Evolutionary conservation across 2,113 vertebrate genomes (phyloP), one percentile per base, ranked within the genome.

Genomic region (Cyprinus carpio): DNA sequence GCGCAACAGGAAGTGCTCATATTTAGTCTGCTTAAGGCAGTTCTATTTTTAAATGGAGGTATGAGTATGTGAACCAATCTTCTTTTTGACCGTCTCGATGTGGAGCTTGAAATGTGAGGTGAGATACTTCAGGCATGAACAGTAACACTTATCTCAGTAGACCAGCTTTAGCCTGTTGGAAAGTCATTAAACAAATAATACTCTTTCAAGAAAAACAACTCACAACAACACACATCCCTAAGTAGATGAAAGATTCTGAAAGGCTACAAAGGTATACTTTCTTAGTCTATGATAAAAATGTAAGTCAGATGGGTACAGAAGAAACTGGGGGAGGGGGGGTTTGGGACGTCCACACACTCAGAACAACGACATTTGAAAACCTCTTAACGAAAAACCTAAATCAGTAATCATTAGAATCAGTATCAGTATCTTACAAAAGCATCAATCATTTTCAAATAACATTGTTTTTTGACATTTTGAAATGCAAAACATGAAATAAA

Each of bases 331-430:
- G 40, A 49, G 58, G 12, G 2, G 23, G 4, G 25, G n/a, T n/a
- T n/a, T n/a, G 43, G 65, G 75, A 92, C 60, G 37, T 75, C 79
- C 37, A 87, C 87, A 89, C 87, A 90, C 89, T 84, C 87, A 96
- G 93, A 91, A 95, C 93, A 97, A 74, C 20, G 4, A 72, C 64
- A 31, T 82, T 49, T 65, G 43, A 83, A 78, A 64, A 78, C 60
- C 72, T 69, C 15, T 49, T 49, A 76, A 77, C 75, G 62, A 78
- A 58, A 37, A 58, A 23, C 71, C 56, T 62, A 64, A 58, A 67
- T 31, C 60, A 37, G 76, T 54, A 3, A 93, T 93, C 93, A 95
- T 27, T 76, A 25, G 58, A 58, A 58, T 58, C 67, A 25, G 58
- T 3, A 58, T 58, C 40, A 74, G 49, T 78, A 87, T 81, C 37